Evolutionary conservation across 2,113 vertebrate genomes (phyloP).

Genomic region (Pituophis catenifer): DNA sequence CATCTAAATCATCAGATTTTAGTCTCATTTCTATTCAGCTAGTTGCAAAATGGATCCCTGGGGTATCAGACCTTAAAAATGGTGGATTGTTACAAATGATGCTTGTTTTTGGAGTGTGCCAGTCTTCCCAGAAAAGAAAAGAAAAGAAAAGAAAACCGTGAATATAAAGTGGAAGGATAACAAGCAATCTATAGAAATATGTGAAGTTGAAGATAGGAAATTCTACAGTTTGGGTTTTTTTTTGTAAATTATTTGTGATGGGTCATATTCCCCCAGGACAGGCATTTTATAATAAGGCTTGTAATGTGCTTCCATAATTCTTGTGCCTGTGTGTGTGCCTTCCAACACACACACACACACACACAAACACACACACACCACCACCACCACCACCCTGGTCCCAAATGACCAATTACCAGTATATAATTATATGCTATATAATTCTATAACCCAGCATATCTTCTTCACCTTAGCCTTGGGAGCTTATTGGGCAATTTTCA

Average conservation of each 20-base stretch:
- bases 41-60: background rate
- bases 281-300: background rate
- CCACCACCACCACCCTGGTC: background rate
- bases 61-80: background rate
- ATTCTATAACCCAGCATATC: background rate
- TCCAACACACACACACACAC: too few relatives aligned
- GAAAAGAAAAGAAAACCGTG: background rate
- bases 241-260: background rate
- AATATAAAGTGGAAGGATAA: background rate
- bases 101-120: background rate
- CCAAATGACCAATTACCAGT: background rate
- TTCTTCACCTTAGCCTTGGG: background rate
- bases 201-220: background rate
- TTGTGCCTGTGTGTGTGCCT: background rate
- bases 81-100: background rate
- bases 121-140: background rate
- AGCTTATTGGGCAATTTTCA: background rate
- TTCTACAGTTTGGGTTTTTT: background rate
- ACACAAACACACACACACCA: too few relatives aligned
- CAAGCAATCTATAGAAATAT: background rate
- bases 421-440: background rate
- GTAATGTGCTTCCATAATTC: background rate
- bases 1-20: background rate
- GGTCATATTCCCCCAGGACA: background rate
- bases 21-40: background rate